Percentiles rank a stretch among this genome's conserved stretches.
phyloP scores from a whole-genome alignment of 2,888 invertebrate species.

The Rhagonycha lutea region DNA sequence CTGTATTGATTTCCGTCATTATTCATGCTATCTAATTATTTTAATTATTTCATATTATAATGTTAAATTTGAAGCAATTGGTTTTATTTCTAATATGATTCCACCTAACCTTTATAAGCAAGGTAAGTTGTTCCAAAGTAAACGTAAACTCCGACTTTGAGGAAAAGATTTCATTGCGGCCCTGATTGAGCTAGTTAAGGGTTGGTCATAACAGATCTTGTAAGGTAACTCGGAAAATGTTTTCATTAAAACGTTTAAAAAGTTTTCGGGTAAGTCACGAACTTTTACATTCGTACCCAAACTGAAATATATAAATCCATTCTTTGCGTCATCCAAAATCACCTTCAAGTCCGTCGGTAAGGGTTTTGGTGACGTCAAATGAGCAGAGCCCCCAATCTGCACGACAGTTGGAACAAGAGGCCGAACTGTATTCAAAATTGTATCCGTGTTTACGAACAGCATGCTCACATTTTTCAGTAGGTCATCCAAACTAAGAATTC shows the following conservation, averaged over 20 bases:
- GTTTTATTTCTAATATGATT: too few relatives aligned
- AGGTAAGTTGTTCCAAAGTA: too few relatives aligned
- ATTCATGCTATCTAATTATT: too few relatives aligned
- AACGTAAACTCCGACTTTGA: too few relatives aligned
- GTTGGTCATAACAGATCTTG: too few relatives aligned
- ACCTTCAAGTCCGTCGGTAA: neutral
- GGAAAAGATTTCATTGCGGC: too few relatives aligned
- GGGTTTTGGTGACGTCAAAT: neutral
- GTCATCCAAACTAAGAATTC: neutral
- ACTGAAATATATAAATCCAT: neutral
- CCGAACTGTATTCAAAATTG: neutral
- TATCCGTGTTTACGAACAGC: neutral
- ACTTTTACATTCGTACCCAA: neutral
- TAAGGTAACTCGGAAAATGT: neutral
- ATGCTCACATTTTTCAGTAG: neutral
- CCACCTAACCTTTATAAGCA: too few relatives aligned
- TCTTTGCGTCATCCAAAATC: neutral
- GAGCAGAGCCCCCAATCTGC: neutral
- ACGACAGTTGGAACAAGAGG: neutral
- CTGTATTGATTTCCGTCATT: too few relatives aligned
- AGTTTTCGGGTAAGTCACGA: neutral
- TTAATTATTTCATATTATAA: too few relatives aligned
- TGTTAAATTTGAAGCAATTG: too few relatives aligned
- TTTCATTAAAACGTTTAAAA: neutral
- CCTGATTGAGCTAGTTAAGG: too few relatives aligned